Conservation (phyloP, 2,113 vertebrate genomes). For the Rafetus swinhoei region DNA sequence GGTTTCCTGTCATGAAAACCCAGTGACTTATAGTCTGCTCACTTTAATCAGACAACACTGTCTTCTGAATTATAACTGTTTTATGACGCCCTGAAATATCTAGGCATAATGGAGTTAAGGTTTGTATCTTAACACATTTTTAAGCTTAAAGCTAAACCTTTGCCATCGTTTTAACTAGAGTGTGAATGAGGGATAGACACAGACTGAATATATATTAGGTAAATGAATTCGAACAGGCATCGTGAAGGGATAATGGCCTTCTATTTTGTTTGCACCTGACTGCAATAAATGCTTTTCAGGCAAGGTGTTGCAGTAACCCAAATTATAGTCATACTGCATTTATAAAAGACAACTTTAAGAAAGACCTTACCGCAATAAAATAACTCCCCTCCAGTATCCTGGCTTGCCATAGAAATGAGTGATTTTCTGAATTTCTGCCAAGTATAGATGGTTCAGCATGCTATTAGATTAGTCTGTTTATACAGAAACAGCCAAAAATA, state of each 20-base stretch:
- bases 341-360: conserved; percentile 79
- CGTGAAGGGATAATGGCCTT: conserved; percentile 45
- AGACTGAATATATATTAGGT: conserved; percentile 33
- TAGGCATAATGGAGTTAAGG: not conserved
- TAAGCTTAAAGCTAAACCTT: not conserved
- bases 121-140: not conserved
- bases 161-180: conserved; percentile 20
- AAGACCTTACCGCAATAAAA: conserved; percentile 77
- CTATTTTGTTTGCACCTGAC: conserved; percentile 26
- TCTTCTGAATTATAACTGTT: conserved; percentile 1
- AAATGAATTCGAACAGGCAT: conserved; percentile 55
- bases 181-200: not conserved
- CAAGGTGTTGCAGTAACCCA: conserved; percentile 68
- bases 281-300: conserved; percentile 69
- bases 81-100: not conserved
- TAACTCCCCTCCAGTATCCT: conserved; percentile 68
- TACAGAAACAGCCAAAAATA: conserved; percentile 86
- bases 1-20: not conserved
- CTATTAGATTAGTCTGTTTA: conserved; percentile 88
- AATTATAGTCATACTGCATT: conserved; percentile 75
- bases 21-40: not conserved
- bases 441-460: conserved; percentile 82
- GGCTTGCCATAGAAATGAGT: conserved; percentile 82
- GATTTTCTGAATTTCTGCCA: conserved; percentile 87
- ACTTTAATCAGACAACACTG: not conserved